Base-by-base conservation (phyloP, 2,888 invertebrate genomes). In the Drosophila prostipennis region DNA sequence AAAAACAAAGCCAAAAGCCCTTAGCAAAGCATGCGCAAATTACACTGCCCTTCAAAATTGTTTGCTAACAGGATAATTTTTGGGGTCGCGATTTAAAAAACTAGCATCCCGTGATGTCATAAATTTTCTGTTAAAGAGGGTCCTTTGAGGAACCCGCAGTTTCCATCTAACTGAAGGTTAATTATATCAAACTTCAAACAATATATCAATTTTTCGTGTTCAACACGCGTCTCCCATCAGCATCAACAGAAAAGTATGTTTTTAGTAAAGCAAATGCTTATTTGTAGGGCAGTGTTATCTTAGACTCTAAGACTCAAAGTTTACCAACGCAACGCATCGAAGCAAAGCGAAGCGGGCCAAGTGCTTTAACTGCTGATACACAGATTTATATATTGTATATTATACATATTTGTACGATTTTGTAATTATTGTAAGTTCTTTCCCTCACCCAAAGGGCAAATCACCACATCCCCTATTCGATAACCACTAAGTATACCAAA, bases 381-480 rank as follows among this genome's bases (percentile, higher is more conserved):
- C 80, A 78, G 70, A 77, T 80, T 78, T 84, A 84, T 84, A 82
- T 72, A 87, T 67, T 81, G 81, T 84, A 81, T 87, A 87, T 75
- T 87, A 74, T 77, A 85, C 70, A 79, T 76, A 72, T 61, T 87
- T 82, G 86, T 82, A 87, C 85, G 53, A 72, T 86, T 85, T 87
- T 87, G 75, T 82, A 82, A 74, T 77, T 85, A 85, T 85, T 75
- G 88, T 81, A 87, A 84, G 87, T 84, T 84, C 42, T 43, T 52
- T 56, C 52, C 32, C 34, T 29, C 29, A 13, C 19, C 46, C 8
- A 3, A 45, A 29, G 8, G 6, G 6, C 2, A 6, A 7, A 19
- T 8, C 13, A 8, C 34, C 19, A n/a, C 13, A n/a, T 34, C 23
- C 26, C 11, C 49, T 53, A 57, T 45, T 29, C 19, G 61, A 74